Percentiles rank a stretch among this genome's conserved stretches.
Evolutionary conservation across 2,113 vertebrate genomes (phyloP).

Genomic region (Illadopsis cleaveri): DNA sequence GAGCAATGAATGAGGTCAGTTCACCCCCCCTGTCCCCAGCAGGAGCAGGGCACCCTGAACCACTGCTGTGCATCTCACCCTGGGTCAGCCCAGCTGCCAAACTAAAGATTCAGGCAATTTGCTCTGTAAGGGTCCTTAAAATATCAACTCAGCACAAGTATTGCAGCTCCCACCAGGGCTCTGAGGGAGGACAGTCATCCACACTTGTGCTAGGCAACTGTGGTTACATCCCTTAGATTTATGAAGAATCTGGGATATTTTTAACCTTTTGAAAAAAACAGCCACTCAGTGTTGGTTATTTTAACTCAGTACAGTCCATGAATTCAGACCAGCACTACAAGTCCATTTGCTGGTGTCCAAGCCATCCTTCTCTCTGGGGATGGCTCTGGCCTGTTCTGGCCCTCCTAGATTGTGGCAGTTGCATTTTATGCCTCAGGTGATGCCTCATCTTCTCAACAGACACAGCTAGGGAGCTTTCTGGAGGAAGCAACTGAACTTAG

Average conservation of each 20-base stretch:
- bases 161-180: neutral
- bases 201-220: constrained; percentile 23
- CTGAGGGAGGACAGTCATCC: constrained; percentile 36
- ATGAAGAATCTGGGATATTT: constrained; percentile 19
- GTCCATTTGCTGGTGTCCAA: neutral
- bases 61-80: neutral
- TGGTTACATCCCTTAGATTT: neutral
- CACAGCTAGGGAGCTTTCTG: neutral
- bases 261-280: constrained; percentile 10
- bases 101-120: neutral
- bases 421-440: neutral
- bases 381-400: neutral
- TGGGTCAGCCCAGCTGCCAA: neutral
- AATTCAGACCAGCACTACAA: neutral
- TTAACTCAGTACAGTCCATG: neutral
- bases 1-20: neutral
- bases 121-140: neutral
- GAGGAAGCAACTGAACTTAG: neutral
- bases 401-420: neutral
- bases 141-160: neutral
- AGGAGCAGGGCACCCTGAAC: neutral
- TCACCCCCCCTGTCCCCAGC: neutral
- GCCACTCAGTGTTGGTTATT: neutral
- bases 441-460: neutral
- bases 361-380: neutral